Percentiles rank a stretch among this genome's conserved stretches.
Conservation (phyloP, 1,140 invertebrate genomes). For the Dryas iulia region DNA sequence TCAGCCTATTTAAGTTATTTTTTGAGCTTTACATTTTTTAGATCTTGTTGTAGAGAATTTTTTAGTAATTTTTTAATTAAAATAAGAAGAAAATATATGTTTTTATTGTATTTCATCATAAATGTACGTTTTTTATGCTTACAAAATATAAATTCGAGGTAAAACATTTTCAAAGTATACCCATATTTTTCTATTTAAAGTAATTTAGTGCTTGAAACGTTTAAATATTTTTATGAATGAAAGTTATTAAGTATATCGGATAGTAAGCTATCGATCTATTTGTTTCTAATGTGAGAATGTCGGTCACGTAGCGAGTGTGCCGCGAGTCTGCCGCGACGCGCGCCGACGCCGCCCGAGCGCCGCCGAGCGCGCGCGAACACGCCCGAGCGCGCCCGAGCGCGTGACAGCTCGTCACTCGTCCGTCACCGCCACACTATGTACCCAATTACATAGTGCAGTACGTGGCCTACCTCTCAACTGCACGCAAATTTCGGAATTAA, state of each 20-base stretch:
- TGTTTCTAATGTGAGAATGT: slow-evolving; percentile 26
- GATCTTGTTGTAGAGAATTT: no score
- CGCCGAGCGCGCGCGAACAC: slow-evolving; percentile 65
- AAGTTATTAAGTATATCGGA: background rate
- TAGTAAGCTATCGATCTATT: slow-evolving; percentile 23
- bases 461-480: slow-evolving; percentile 56
- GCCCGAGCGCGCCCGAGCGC: slow-evolving; percentile 57
- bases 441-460: slow-evolving; percentile 67
- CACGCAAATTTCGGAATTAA: slow-evolving; percentile 46
- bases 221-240: background rate
- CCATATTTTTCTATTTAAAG: background rate
- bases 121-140: no score
- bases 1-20: no score
- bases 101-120: no score
- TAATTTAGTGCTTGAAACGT: background rate
- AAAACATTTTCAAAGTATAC: no score
- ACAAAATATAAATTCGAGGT: no score
- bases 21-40: no score
- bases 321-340: slow-evolving; percentile 6
- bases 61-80: no score
- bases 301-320: slow-evolving; percentile 29
- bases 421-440: slow-evolving; percentile 70
- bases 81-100: no score
- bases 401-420: slow-evolving; percentile 72
- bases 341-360: slow-evolving; percentile 25